Base-by-base conservation (phyloP, 2,113 vertebrate genomes). In the Corythornis vintsioides region DNA sequence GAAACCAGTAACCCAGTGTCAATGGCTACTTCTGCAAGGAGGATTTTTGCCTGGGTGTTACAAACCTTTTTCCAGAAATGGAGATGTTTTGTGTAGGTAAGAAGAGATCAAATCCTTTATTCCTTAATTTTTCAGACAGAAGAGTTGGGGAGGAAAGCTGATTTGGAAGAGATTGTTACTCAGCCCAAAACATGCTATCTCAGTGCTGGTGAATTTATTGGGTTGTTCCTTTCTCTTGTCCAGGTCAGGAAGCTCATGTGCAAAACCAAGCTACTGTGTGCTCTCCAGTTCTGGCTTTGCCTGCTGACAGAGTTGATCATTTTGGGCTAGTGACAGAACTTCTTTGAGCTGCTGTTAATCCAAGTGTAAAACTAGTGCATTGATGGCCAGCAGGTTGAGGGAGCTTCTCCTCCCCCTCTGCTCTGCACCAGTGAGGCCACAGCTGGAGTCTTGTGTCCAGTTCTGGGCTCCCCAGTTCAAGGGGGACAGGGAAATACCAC, bases 101-200 rank as follows among this genome's bases (percentile, higher is more conserved):
- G 45, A 57, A 82, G 48, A 78, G 64, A 43, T 13, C 26, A 28
- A 59, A 67, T 80, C 45, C 45, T 21, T 69, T 60, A 14, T 24
- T 45, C 61, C 28, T 52, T 67, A 25, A 48, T 33, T 77, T 70
- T 64, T 52, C n/a, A 6, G 24, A 5, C 9, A 45, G 61, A 47
- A 31, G 29, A 53, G 15, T 24, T 1, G 43, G 22, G 25, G 26
- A 64, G 7, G 29, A 87, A 40, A 66, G 48, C 12, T 63, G 74
- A 20, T 96, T 83, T 83, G 67, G 24, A 56, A 13, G 35, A 47
- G 35, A 3, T 64, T 15, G 5, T 76, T 66, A 17, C 70, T 50
- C 42, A 66, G 20, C 28, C 53, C 0, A 0, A 3, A 79, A 38
- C 3, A 2, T 29, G 11, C 3, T 83, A 22, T 63, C 71, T 73